Conservation (phyloP, 2,797 vertebrate genomes). For the Lepilemur ruficaudatus region DNA sequence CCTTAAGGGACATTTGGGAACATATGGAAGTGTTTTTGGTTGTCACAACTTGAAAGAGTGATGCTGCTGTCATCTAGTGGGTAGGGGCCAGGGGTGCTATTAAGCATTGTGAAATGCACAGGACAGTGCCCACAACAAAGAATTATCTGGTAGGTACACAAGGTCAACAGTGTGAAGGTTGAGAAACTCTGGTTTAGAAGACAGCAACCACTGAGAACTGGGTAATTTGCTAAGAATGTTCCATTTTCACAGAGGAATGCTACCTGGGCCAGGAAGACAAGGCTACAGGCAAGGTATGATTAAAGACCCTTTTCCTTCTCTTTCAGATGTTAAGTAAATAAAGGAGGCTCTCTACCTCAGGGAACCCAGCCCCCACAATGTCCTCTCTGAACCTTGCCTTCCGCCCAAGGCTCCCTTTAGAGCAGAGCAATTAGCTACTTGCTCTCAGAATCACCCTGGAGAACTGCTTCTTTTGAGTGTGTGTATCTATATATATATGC, state of each 20-base stretch:
- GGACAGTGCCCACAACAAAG: neutral
- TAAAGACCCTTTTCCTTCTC: neutral
- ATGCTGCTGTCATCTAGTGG: neutral
- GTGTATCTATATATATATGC: neutral
- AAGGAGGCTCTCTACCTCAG: neutral
- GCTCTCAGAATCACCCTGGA: conserved; percentile 33
- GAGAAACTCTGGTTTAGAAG: neutral
- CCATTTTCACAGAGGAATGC: neutral
- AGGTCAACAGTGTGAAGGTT: neutral
- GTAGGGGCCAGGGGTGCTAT: neutral
- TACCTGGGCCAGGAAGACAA: neutral
- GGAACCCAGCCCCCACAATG: neutral
- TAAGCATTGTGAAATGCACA: neutral
- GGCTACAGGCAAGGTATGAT: neutral
- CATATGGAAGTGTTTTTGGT: neutral
- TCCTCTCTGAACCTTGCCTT: conserved; percentile 10
- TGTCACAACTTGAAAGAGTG: neutral
- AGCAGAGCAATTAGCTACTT: conserved; percentile 50
- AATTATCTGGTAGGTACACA: neutral
- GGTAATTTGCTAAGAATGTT: neutral
- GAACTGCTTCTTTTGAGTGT: neutral
- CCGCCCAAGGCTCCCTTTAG: neutral
- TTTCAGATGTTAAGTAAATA: conserved; percentile 5
- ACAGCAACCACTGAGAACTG: neutral
- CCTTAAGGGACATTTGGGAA: neutral